Evolutionary conservation across 2,888 invertebrate species (phyloP).

Genomic region (Protophormia terraenovae): DNA sequence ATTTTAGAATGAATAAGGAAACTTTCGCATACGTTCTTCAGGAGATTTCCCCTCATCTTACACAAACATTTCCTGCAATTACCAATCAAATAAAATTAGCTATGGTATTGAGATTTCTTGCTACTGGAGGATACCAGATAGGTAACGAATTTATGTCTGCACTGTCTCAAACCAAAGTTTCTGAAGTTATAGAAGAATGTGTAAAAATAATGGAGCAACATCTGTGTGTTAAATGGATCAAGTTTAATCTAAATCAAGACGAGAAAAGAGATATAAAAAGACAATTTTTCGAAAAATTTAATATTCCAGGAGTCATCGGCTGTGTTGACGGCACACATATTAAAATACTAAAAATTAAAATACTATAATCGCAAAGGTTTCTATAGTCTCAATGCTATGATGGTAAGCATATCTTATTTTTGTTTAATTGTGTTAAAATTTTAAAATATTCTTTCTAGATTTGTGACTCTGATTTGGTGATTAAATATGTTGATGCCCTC

Average conservation of each 20-base stretch:
- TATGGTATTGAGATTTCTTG: too few species aligned
- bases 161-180: too few species aligned
- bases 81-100: too few species aligned
- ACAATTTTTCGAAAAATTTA: neutral
- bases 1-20: neutral
- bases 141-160: too few species aligned
- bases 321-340: too few species aligned
- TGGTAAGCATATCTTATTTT: neutral
- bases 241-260: neutral
- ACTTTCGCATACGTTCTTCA: too few species aligned
- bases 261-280: too few species aligned
- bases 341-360: neutral
- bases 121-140: too few species aligned
- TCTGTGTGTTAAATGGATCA: neutral
- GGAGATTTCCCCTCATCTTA: too few species aligned
- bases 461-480: neutral
- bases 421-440: neutral
- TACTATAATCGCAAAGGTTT: neutral
- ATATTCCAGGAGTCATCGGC: too few species aligned
- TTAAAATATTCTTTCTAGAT: neutral
- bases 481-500: neutral
- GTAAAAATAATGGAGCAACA: neutral
- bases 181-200: neutral
- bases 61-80: too few species aligned
- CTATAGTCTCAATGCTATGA: neutral